Percentiles rank a stretch among this genome's conserved stretches.
Conservation (phyloP, 2,113 vertebrate genomes). For the Microcebus ravelobensis region DNA sequence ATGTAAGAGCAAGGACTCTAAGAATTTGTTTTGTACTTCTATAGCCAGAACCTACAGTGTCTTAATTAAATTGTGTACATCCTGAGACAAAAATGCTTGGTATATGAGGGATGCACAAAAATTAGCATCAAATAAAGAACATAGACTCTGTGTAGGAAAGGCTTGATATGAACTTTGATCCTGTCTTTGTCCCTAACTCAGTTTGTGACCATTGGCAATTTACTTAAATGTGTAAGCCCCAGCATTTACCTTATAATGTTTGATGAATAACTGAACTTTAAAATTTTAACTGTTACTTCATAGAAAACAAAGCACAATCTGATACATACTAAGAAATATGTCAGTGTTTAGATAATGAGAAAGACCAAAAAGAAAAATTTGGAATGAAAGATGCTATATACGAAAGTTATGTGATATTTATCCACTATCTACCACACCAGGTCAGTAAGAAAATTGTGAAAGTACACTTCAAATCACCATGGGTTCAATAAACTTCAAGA, state of each 20-base stretch:
- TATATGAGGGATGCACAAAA: background rate
- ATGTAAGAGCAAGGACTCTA: background rate
- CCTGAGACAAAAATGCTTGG: background rate
- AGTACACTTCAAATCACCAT: background rate
- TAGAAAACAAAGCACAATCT: background rate
- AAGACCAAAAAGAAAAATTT: background rate
- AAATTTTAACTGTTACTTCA: background rate
- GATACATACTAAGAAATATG: background rate
- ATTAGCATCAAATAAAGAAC: background rate
- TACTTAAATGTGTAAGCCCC: background rate
- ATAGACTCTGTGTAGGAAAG: background rate
- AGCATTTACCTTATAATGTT: background rate
- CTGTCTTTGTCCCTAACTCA: background rate
- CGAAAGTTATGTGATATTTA: background rate
- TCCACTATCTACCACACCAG: background rate
- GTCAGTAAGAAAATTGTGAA: background rate
- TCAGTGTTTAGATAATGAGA: background rate
- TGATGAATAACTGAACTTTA: background rate
- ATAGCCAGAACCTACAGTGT: background rate
- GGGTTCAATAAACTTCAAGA: background rate
- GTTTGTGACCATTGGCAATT: background rate
- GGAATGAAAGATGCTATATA: background rate
- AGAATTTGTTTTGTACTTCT: background rate
- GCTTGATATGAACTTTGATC: background rate
- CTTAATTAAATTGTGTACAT: background rate